Conservation (phyloP, 1,140 invertebrate species). For the Calosoma granatense region DNA sequence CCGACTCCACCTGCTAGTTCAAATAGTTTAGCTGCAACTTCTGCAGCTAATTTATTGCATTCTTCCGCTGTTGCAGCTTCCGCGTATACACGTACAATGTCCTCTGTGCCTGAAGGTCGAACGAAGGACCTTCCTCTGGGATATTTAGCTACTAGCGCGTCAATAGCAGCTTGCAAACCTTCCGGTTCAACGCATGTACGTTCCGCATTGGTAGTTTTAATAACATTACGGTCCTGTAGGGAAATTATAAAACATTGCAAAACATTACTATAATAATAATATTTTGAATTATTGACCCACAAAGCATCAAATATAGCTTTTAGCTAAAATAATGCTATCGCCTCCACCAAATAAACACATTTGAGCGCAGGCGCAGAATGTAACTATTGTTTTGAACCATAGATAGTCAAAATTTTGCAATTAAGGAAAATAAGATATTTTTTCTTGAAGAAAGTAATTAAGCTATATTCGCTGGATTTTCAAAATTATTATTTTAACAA, state of each 20-base stretch:
- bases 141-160: slow-evolving; percentile 59
- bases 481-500: too few species aligned
- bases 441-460: too few species aligned
- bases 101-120: slow-evolving; percentile 94
- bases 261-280: slow-evolving; percentile 10
- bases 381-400: too few species aligned
- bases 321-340: too few species aligned
- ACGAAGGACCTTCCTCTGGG: slow-evolving; percentile 76
- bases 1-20: slow-evolving; percentile 66
- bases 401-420: too few species aligned
- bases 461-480: too few species aligned
- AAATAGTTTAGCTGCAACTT: slow-evolving; percentile 66
- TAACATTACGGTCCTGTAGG: slow-evolving; percentile 66
- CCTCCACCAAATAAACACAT: too few species aligned
- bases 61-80: slow-evolving; percentile 74
- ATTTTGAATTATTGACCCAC: slow-evolving; percentile 1
- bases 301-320: too few species aligned
- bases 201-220: slow-evolving; percentile 81
- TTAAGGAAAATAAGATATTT: too few species aligned
- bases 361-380: too few species aligned
- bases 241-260: too few species aligned
- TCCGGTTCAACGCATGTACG: slow-evolving; percentile 63
- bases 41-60: slow-evolving; percentile 59
- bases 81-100: slow-evolving; percentile 91
- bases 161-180: slow-evolving; percentile 75